A percentile compares a stretch with the other conserved stretches of the same genome.
Evolutionary conservation across 1,140 invertebrate genomes (phyloP).

Genomic region (Drosophila repletoides): DNA sequence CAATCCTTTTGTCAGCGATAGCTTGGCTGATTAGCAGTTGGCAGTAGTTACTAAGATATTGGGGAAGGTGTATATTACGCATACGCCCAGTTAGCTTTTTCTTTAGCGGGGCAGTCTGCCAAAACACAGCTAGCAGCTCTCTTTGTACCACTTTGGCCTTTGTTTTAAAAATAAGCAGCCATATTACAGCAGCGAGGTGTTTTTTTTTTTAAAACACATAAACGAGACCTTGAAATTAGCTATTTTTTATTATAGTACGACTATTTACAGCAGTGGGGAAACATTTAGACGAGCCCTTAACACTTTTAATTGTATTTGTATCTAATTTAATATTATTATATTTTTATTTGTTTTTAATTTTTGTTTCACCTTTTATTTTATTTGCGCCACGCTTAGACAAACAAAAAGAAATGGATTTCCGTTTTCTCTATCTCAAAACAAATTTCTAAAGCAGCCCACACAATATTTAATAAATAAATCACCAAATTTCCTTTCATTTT

Average conservation of each 20-base stretch:
- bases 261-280: conserved; percentile 2
- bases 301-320: conserved; percentile 6
- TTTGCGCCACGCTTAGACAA: conserved; percentile 43
- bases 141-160: conserved; percentile 6
- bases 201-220: conserved; percentile 67
- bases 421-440: conserved; percentile 71
- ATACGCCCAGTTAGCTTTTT: conserved; percentile 2
- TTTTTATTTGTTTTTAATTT: conserved; percentile 34
- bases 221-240: conserved; percentile 63
- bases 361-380: conserved; percentile 29
- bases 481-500: too few species aligned
- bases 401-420: conserved; percentile 71
- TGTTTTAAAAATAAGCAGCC: conserved; percentile 20
- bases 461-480: conserved; percentile 26
- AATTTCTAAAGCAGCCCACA: conserved; percentile 53
- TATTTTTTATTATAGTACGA: background rate
- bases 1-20: conserved; percentile 61
- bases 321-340: conserved; percentile 29
- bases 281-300: background rate
- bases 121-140: conserved; percentile 18
- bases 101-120: conserved; percentile 42
- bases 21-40: conserved; percentile 40
- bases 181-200: conserved; percentile 8
- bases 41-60: background rate
- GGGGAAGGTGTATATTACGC: conserved; percentile 16